These are phyloP conservation scores for Eublepharis macularius DNA, from an alignment of 2,113 vertebrate genomes.

Conservation along the genomic window DNA sequence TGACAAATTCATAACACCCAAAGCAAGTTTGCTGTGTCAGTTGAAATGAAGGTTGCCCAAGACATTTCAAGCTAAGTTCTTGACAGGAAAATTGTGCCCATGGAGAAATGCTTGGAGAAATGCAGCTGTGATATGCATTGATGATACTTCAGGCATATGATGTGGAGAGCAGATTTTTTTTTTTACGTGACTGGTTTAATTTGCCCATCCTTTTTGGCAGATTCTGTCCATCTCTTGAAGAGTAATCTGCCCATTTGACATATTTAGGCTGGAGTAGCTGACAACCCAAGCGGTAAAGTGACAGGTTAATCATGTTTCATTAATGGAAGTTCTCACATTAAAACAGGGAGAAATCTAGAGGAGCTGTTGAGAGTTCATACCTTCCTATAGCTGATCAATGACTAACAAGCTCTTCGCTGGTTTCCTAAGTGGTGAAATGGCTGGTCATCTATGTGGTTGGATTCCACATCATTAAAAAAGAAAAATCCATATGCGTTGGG, in stretches of 20 bases:
- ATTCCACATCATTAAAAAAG: not conserved
- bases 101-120: constrained; percentile 35
- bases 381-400: constrained; percentile 11
- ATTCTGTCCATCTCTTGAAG: constrained; percentile 52
- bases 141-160: not conserved
- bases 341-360: constrained; percentile 5
- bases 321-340: not conserved
- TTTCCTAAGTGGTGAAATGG: not conserved
- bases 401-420: not conserved
- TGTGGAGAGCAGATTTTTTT: constrained; percentile 22
- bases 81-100: constrained; percentile 51
- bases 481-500: not conserved
- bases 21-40: constrained; percentile 34
- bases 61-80: constrained; percentile 44
- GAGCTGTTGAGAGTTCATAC: not conserved
- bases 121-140: constrained; percentile 9
- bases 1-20: constrained; percentile 33
- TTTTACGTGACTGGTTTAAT: constrained; percentile 51
- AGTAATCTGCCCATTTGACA: constrained; percentile 46
- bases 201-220: constrained; percentile 56
- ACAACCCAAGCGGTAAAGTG: constrained; percentile 4
- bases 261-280: constrained; percentile 42
- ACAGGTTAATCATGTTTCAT: constrained; percentile 34
- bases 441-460: not conserved
- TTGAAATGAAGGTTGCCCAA: constrained; percentile 33